Evolutionary conservation across 2,888 invertebrate species (phyloP).

Genomic region (Pollenia amentaria): DNA sequence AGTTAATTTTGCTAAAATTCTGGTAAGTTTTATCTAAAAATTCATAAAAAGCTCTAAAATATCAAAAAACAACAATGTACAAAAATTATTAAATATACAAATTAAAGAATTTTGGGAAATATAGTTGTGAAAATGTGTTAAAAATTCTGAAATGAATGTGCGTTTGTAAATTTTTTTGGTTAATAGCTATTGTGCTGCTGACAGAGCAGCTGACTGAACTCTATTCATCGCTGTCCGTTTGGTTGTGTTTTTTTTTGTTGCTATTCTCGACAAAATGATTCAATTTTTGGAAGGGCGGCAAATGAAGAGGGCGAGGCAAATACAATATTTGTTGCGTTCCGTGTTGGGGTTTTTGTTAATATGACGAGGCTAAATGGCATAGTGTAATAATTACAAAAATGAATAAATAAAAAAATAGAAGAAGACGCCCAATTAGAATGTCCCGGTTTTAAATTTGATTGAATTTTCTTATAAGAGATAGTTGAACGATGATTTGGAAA

Average conservation of each 20-base stretch:
- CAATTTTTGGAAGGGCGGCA: constrained; percentile 78
- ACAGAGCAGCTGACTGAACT: constrained; percentile 59
- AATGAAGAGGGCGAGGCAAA: constrained; percentile 68
- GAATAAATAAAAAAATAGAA: constrained; percentile 40
- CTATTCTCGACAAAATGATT: constrained; percentile 84
- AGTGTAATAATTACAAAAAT: constrained; percentile 47
- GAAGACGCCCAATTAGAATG: constrained; percentile 60
- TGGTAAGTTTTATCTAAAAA: constrained; percentile 76
- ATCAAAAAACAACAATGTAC: constrained; percentile 11
- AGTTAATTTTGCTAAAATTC: constrained; percentile 76
- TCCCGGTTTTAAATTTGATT: constrained; percentile 13
- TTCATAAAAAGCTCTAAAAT: constrained; percentile 23
- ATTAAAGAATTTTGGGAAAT: neutral
- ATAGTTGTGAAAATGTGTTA: neutral
- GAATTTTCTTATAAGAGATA: neutral
- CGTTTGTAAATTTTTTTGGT: constrained; percentile 65
- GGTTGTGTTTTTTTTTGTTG: constrained; percentile 77
- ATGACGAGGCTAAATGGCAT: constrained; percentile 49
- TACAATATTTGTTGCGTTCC: constrained; percentile 69
- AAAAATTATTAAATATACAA: neutral
- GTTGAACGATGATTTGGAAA: no score
- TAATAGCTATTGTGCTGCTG: constrained; percentile 50
- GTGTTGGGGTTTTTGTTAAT: constrained; percentile 52
- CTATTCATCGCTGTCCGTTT: constrained; percentile 56
- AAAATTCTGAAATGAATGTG: constrained; percentile 62